Evolutionary conservation across 2,113 vertebrate species (phyloP).

Genomic region (Neomonachus schauinslandi): DNA sequence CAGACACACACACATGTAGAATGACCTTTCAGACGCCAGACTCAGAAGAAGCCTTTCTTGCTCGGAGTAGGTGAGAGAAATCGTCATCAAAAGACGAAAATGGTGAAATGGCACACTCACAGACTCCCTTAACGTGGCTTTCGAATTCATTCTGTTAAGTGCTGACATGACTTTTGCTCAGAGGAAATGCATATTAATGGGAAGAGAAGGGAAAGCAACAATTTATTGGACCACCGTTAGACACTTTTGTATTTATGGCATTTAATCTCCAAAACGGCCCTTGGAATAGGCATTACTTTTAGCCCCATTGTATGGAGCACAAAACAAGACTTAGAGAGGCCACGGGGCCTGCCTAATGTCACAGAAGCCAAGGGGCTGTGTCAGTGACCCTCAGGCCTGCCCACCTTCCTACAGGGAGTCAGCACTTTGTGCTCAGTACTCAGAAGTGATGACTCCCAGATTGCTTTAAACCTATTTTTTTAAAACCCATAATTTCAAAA

Average conservation of each 20-base stretch:
- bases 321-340: background rate
- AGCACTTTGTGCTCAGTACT: background rate
- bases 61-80: conserved; percentile 39
- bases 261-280: conserved; percentile 22
- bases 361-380: background rate
- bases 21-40: background rate
- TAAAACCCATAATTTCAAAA: background rate
- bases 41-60: background rate
- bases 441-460: background rate
- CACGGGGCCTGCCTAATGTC: background rate
- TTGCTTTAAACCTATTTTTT: conserved; percentile 20
- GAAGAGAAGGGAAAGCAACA: conserved; percentile 17
- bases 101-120: background rate
- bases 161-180: conserved; percentile 34
- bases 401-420: background rate
- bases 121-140: conserved; percentile 27
- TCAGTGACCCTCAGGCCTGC: background rate
- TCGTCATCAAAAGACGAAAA: conserved; percentile 50
- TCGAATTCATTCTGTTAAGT: conserved; percentile 49
- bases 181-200: conserved; percentile 8
- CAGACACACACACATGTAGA: background rate
- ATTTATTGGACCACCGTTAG: background rate
- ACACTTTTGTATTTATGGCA: background rate
- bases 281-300: background rate
- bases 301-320: background rate